Base-by-base conservation (phyloP, 2,888 invertebrate species). In the Mythimna pallens region DNA sequence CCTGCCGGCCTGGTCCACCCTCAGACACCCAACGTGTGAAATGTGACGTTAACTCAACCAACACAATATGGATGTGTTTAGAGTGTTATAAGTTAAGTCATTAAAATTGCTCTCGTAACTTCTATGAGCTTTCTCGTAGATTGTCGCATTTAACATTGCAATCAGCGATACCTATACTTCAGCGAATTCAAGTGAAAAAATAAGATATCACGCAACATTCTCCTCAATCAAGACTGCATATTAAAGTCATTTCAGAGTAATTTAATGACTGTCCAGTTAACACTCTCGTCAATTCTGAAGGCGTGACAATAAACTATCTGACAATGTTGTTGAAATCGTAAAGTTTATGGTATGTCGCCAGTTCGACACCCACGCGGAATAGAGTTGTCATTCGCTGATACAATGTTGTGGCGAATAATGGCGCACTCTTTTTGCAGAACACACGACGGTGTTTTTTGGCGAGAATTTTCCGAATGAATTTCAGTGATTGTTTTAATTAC, bases 291-390 rank as follows among this genome's bases (percentile, higher is more conserved):
- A 80, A 76, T 77, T 76, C 61, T 70, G 47, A 20, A 50, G 72
- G 62, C 55, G 75, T 74, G 65, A 72, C 62, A 50, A 83, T 85
- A 85, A 85, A 85, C 65, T 59, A 76, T 7, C 55, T 61, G 70
- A 83, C 85, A 81, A 73, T 86, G 86, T 86, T 83, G 83, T 81
- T 73, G 71, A 75, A 61, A 82, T 75, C 74, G 82, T 78, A 66
- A 76, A 78, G 70, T 86, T 86, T 86, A 86, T 74, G 67, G 63
- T 75, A 72, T 74, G 78, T 78, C 69, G 67, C 55, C 78, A 76
- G 82, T 81, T 77, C 43, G 57, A 57, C 74, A 76, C 87, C 86
- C 82, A 80, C 82, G 73, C 82, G 25, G 57, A 69, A 86, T 87
- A 68, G 72, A 87, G 84, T 78, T 73, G 78, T 86, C 72, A 71